These are phyloP conservation scores for Acrocera orbiculus DNA, from an alignment of 2,888 invertebrate species.

Conservation along the genomic window DNA sequence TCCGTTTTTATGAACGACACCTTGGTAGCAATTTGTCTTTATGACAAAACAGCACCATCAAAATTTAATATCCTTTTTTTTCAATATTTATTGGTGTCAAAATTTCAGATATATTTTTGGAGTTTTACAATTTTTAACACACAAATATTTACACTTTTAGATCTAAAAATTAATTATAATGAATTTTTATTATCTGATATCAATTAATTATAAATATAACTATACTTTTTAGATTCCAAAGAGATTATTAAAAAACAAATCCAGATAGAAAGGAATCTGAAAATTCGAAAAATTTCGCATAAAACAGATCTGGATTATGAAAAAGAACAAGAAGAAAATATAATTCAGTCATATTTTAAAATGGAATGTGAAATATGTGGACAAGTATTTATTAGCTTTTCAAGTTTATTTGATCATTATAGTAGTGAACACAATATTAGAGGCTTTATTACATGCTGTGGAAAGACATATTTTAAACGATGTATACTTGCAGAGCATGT, in stretches of 20 bases:
- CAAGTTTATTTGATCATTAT: slow-evolving; percentile 13
- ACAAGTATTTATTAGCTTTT: slow-evolving; percentile 6
- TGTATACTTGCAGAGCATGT: slow-evolving; percentile 14
- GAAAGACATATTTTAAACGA: slow-evolving; percentile 12
- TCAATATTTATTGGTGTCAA: no score
- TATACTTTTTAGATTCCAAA: no score
- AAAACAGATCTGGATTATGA: slow-evolving; percentile 5
- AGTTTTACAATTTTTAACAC: no score
- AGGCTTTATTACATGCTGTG: slow-evolving; percentile 15
- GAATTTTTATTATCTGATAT: no score
- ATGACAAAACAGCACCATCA: no score
- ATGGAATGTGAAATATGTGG: slow-evolving; percentile 14
- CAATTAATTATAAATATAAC: no score
- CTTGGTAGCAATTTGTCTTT: no score
- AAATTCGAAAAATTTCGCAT: slow-evolving; percentile 1
- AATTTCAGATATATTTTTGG: no score
- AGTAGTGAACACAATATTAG: slow-evolving; percentile 11
- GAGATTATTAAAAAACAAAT: slow-evolving; percentile 2
- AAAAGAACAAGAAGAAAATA: slow-evolving; percentile 6
- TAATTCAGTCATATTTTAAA: slow-evolving; percentile 10
- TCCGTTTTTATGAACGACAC: no score
- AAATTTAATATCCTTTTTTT: no score
- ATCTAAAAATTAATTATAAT: no score
- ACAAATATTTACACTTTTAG: no score
- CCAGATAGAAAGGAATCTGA: slow-evolving; percentile 1